phyloP scores from a whole-genome alignment of 2,113 vertebrate species.

The Calonectris borealis region DNA sequence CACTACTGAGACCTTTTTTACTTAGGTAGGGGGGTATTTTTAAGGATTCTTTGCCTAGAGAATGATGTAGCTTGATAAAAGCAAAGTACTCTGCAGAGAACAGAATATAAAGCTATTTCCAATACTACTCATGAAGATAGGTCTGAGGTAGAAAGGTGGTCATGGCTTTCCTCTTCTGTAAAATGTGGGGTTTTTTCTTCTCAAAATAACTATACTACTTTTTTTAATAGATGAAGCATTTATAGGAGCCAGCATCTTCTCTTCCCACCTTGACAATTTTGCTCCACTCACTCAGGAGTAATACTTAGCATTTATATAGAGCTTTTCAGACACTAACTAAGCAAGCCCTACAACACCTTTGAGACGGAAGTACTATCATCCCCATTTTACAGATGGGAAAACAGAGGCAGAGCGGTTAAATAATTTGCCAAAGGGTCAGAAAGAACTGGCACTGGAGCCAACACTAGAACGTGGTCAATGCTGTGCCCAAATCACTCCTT shows the following conservation, averaged over 20 bases:
- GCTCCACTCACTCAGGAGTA: constrained; percentile 52
- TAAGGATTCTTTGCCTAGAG: constrained; percentile 68
- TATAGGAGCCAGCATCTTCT: background rate
- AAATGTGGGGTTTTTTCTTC: constrained; percentile 73
- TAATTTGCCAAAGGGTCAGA: constrained; percentile 4
- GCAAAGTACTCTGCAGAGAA: constrained; percentile 65
- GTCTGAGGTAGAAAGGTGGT: constrained; percentile 99
- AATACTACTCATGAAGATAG: constrained; percentile 81
- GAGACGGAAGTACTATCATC: constrained; percentile 9
- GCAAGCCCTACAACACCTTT: background rate
- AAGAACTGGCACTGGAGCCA: background rate
- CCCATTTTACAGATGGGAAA: constrained; percentile 57
- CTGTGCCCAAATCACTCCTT: background rate
- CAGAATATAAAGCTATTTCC: constrained; percentile 77
- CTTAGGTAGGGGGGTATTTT: constrained; percentile 57
- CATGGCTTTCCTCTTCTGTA: constrained; percentile 95
- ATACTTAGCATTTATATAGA: constrained; percentile 12
- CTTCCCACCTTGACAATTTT: constrained; percentile 37
- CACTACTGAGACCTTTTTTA: constrained; percentile 69
- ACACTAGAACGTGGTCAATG: background rate
- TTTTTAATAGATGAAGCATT: constrained; percentile 36
- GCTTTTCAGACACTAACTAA: constrained; percentile 9
- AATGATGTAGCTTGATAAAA: constrained; percentile 71
- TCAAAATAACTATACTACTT: constrained; percentile 79
- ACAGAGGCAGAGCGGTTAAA: constrained; percentile 59